These are phyloP conservation scores for Drosophila jambulina DNA, from an alignment of 1,140 invertebrate species.

Conservation along the genomic window DNA sequence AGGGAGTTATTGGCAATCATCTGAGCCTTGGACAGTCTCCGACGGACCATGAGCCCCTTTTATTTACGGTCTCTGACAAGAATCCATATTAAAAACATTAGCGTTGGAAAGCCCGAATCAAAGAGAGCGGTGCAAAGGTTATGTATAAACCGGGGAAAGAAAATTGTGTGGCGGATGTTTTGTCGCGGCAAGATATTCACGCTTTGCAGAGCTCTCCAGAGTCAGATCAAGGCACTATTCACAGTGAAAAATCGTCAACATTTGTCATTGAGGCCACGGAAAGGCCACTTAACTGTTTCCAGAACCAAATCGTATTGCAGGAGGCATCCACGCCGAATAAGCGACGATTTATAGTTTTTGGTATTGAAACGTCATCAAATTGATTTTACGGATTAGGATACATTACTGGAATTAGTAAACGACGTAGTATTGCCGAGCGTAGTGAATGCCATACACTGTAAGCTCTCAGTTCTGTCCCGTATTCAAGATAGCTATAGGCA, in stretches of 20 bases:
- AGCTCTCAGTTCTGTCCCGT: too few relatives aligned
- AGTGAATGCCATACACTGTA: too few relatives aligned
- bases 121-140: not conserved
- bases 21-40: not conserved
- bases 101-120: constrained; percentile 5
- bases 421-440: too few relatives aligned
- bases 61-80: constrained; percentile 9
- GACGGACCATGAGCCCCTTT: not conserved
- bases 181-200: constrained; percentile 13
- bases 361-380: too few relatives aligned
- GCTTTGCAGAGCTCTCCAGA: not conserved
- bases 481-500: too few relatives aligned
- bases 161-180: constrained; percentile 76
- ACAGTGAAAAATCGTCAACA: not conserved
- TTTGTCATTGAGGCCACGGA: not conserved
- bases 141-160: constrained; percentile 56
- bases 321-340: too few relatives aligned
- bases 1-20: not conserved
- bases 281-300: not conserved
- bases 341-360: too few relatives aligned
- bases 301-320: not conserved
- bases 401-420: too few relatives aligned
- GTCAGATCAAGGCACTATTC: not conserved
- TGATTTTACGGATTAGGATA: too few relatives aligned
- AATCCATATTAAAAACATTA: constrained; percentile 19